Percentiles rank a stretch among this genome's conserved stretches.
These are phyloP conservation scores for Latrodectus hesperus DNA, from an alignment of 2,888 invertebrate species.

Conservation along the genomic window DNA sequence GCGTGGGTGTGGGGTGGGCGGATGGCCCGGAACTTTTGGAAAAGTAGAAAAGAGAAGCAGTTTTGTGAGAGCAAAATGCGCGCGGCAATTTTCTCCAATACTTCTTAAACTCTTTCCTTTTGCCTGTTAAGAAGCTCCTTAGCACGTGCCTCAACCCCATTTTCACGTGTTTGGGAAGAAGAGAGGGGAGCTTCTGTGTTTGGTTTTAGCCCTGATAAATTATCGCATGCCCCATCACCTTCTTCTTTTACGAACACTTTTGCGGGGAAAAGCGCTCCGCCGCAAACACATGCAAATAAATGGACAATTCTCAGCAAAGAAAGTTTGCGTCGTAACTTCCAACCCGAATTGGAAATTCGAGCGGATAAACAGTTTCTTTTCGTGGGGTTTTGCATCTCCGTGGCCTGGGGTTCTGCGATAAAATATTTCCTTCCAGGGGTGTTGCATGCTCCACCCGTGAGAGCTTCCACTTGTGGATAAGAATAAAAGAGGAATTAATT, in stretches of 20 bases:
- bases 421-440: too few species aligned
- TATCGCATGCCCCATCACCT: conserved; percentile 32
- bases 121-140: conserved; percentile 21
- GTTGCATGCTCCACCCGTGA: too few species aligned
- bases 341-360: too few species aligned
- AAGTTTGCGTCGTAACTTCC: too few species aligned
- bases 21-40: conserved; percentile 21
- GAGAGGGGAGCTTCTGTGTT: conserved; percentile 10
- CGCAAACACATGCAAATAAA: not conserved
- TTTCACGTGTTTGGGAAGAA: conserved; percentile 32
- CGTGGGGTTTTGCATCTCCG: too few species aligned
- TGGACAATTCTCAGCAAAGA: not conserved
- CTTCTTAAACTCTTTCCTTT: conserved; percentile 52
- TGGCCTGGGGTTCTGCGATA: too few species aligned
- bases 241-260: conserved; percentile 8
- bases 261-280: not conserved
- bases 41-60: conserved; percentile 58
- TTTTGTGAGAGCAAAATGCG: conserved; percentile 18
- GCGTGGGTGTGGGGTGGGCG: not conserved
- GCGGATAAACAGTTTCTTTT: too few species aligned
- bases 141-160: conserved; percentile 50
- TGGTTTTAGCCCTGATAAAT: conserved; percentile 54
- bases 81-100: conserved; percentile 56
- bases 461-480: too few species aligned
- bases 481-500: too few species aligned